phyloP scores from a whole-genome alignment of 2,797 vertebrate genomes.

The Amblyraja radiata region DNA sequence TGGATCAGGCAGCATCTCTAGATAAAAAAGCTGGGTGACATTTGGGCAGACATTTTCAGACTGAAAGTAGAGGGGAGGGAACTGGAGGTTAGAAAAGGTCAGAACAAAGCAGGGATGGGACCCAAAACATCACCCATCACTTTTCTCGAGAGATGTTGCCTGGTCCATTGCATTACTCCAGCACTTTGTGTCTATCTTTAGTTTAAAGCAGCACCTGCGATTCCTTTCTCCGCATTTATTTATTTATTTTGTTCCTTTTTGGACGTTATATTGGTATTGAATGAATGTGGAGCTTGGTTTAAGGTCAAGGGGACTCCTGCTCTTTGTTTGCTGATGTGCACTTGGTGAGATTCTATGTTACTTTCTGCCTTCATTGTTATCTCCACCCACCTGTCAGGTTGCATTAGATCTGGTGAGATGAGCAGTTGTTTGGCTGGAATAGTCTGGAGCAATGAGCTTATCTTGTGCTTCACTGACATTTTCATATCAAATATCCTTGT shows the following conservation, averaged over 20 bases:
- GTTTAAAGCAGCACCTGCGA: too few relatives aligned
- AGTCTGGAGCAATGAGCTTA: not conserved
- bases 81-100: too few relatives aligned
- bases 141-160: too few relatives aligned
- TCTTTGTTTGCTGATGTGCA: not conserved
- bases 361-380: not conserved
- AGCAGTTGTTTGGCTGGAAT: not conserved
- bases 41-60: too few relatives aligned
- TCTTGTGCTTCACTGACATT: not conserved
- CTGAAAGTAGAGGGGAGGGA: too few relatives aligned
- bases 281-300: not conserved
- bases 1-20: too few relatives aligned
- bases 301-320: not conserved
- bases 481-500: conserved; percentile 1
- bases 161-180: too few relatives aligned
- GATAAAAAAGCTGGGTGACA: too few relatives aligned
- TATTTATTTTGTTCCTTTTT: not conserved
- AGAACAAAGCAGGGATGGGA: too few relatives aligned
- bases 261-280: not conserved
- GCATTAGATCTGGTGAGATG: not conserved
- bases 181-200: too few relatives aligned
- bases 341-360: not conserved
- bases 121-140: too few relatives aligned
- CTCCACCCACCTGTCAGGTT: not conserved
- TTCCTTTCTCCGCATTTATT: too few relatives aligned